These are phyloP conservation scores for Cistogaster globosa DNA, from an alignment of 2,888 invertebrate species.

Conservation along the genomic window DNA sequence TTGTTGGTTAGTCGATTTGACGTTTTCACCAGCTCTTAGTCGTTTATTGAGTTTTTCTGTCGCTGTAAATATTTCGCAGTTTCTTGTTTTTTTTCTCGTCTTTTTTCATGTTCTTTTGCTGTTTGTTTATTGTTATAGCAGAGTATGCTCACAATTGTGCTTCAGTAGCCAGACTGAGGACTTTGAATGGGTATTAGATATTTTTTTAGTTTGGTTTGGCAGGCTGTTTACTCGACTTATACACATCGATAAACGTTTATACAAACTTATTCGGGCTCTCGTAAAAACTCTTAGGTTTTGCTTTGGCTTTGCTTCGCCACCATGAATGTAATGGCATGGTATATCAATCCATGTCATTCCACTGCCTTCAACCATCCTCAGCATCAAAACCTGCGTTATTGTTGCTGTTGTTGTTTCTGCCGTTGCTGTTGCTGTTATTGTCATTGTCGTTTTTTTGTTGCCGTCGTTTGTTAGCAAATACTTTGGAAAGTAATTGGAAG, in stretches of 20 bases:
- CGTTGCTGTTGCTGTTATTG: slow-evolving; percentile 7
- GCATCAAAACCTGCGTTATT: slow-evolving; percentile 10
- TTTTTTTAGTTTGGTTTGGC: slow-evolving; percentile 32
- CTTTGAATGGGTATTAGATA: slow-evolving; percentile 40
- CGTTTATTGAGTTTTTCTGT: slow-evolving; percentile 23
- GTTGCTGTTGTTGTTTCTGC: slow-evolving; percentile 3
- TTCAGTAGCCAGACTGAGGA: slow-evolving; percentile 61
- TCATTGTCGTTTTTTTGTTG: slow-evolving; percentile 20
- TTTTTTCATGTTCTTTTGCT: slow-evolving; percentile 26
- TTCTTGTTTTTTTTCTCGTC: slow-evolving; percentile 7
- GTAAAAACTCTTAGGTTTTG: slow-evolving; percentile 22
- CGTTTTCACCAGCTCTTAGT: slow-evolving; percentile 17
- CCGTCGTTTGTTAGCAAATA: slow-evolving; percentile 68
- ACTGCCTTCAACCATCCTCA: slow-evolving; percentile 18
- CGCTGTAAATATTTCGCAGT: slow-evolving; percentile 27
- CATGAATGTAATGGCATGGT: slow-evolving; percentile 30
- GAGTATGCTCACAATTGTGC: slow-evolving; percentile 61
- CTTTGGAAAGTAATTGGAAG: slow-evolving; percentile 62
- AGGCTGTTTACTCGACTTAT: slow-evolving; percentile 25
- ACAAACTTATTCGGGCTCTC: slow-evolving; percentile 7
- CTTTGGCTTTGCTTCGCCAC: slow-evolving; percentile 53
- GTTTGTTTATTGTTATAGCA: slow-evolving; percentile 58
- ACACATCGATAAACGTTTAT: not conserved
- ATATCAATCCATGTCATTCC: slow-evolving; percentile 19
- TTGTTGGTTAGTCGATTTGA: slow-evolving; percentile 32